phyloP scores from a whole-genome alignment of 2,113 vertebrate species.

The Melanocharis versteri region DNA sequence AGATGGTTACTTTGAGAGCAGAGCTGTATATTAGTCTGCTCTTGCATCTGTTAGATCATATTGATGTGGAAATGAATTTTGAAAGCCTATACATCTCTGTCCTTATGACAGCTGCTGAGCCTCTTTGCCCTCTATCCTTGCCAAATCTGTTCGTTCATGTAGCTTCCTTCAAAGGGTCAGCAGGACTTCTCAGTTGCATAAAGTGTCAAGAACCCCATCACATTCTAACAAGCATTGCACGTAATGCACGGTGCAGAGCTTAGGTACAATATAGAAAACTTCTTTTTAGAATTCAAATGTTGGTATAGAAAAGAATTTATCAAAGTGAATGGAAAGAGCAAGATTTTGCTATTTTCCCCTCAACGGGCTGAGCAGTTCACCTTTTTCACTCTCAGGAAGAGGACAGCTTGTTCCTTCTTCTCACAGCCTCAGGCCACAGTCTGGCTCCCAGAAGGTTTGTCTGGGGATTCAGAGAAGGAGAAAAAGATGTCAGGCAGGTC shows the following conservation, averaged over 20 bases:
- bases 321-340: neutral
- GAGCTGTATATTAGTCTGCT: neutral
- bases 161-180: neutral
- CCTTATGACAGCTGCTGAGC: neutral
- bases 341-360: neutral
- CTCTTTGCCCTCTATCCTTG: neutral
- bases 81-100: neutral
- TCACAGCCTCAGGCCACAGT: neutral
- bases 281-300: neutral
- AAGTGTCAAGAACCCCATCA: neutral
- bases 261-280: neutral
- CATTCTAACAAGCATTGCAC: neutral
- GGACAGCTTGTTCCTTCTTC: neutral
- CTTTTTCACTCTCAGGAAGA: neutral
- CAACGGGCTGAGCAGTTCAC: neutral
- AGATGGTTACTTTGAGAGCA: neutral
- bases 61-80: slow-evolving; percentile 8
- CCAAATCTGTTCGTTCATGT: neutral
- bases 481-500: neutral
- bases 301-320: neutral
- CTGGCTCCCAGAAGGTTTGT: neutral
- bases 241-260: neutral
- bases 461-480: neutral
- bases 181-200: neutral
- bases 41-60: neutral